Percentiles rank a stretch among this genome's conserved stretches.
phyloP scores from a whole-genome alignment of 2,888 invertebrate genomes.

The Metacarcinus magister region DNA sequence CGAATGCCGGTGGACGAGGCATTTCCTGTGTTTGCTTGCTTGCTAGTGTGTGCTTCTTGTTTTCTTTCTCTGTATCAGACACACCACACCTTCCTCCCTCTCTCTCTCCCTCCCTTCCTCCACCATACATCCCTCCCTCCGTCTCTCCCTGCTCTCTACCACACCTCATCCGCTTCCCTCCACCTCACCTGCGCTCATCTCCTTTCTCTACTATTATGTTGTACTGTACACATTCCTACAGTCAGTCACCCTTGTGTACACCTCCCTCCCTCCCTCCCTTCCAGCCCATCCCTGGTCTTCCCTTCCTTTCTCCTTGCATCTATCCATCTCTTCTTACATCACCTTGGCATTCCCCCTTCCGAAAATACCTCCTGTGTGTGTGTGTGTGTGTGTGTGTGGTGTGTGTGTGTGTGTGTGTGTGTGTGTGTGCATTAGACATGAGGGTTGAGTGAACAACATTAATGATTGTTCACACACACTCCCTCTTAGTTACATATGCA shows the following conservation, averaged over 20 bases:
- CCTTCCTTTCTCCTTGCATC: neutral
- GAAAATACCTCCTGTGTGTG: neutral
- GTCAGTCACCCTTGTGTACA: neutral
- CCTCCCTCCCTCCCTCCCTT: neutral
- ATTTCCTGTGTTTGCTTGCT: slow-evolving; percentile 9
- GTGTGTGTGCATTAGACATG: neutral
- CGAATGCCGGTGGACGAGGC: neutral
- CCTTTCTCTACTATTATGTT: neutral
- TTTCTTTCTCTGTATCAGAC: neutral
- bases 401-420: slow-evolving; percentile 18
- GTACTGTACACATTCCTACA: neutral
- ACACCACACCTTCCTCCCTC: neutral
- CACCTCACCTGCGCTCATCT: neutral
- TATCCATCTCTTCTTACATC: neutral
- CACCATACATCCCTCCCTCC: neutral
- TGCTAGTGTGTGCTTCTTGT: neutral
- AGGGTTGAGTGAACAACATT: neutral
- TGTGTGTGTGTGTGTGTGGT: neutral
- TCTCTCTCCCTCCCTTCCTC: neutral
- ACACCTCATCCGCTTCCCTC: neutral
- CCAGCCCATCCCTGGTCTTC: no score
- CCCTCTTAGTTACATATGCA: neutral
- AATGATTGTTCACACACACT: no score
- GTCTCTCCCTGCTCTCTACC: neutral
- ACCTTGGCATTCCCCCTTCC: neutral